A percentile compares a stretch with the other conserved stretches of the same genome.
These are phyloP conservation scores for Seriola quinqueradiata DNA, from an alignment of 2,113 vertebrate species.

Conservation along the genomic window DNA sequence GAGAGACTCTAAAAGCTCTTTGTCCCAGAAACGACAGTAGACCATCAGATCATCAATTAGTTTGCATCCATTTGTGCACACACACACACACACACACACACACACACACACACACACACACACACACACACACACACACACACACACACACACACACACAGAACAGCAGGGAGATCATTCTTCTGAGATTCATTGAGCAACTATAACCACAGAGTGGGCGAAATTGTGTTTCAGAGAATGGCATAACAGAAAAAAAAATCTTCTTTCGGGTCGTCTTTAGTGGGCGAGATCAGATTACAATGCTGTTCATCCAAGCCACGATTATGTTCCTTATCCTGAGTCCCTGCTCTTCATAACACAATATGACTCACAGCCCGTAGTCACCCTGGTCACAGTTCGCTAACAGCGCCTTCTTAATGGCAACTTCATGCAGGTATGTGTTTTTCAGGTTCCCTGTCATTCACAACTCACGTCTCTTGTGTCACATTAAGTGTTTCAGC, in stretches of 20 bases:
- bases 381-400: conserved; percentile 39
- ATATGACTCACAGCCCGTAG: neutral
- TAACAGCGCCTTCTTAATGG: conserved; percentile 29
- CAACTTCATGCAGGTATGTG: conserved; percentile 34
- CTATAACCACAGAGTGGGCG: neutral
- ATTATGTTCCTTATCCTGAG: conserved; percentile 9
- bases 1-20: conserved; percentile 57
- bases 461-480: conserved; percentile 55
- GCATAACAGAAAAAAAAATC: conserved; percentile 6
- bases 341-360: conserved; percentile 3
- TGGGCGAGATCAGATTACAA: conserved; percentile 7
- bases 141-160: neutral
- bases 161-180: neutral
- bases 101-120: neutral
- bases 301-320: neutral
- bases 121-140: neutral
- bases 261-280: neutral
- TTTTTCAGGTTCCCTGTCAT: conserved; percentile 54
- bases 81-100: neutral
- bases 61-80: conserved; percentile 49
- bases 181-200: neutral
- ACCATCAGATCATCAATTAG: conserved; percentile 63
- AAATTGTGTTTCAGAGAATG: conserved; percentile 11
- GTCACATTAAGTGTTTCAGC: conserved; percentile 39
- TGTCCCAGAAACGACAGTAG: conserved; percentile 53